Percentiles rank a stretch among this genome's conserved stretches.
Conservation (phyloP, 2,797 vertebrate genomes). For the Heterohyrax brucei region DNA sequence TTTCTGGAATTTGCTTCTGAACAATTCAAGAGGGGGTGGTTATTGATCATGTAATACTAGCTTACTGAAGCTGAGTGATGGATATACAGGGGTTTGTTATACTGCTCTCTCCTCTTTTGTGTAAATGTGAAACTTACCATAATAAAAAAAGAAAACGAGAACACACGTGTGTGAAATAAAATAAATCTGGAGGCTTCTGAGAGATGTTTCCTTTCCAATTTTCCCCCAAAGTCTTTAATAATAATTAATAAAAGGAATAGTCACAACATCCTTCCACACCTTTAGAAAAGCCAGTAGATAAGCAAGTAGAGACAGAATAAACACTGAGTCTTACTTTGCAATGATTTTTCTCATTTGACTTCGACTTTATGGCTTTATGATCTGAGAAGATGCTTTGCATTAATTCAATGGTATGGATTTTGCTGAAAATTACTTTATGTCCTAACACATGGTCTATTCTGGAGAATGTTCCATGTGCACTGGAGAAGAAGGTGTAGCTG, state of each 20-base stretch:
- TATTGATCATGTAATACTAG: neutral
- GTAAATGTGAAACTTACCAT: slow-evolving; percentile 42
- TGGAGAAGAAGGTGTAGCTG: too few species aligned
- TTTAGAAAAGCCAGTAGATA: slow-evolving; percentile 13
- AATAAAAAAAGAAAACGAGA: neutral
- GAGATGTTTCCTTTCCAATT: neutral
- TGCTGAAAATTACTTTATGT: too few species aligned
- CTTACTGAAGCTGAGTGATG: neutral
- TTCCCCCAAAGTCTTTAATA: neutral
- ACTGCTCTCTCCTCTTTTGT: slow-evolving; percentile 10
- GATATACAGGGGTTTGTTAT: neutral
- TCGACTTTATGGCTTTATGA: too few species aligned
- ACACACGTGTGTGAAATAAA: neutral
- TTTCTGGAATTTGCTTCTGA: slow-evolving; percentile 33
- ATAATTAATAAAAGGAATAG: slow-evolving; percentile 41
- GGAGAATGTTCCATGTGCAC: too few species aligned
- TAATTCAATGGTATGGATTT: too few species aligned
- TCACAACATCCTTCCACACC: neutral
- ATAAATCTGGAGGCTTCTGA: neutral
- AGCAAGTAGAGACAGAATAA: neutral
- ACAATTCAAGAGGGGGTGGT: neutral
- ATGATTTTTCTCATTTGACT: neutral
- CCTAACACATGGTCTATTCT: too few species aligned
- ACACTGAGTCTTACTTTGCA: slow-evolving; percentile 15
- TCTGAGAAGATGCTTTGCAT: too few species aligned